These are phyloP conservation scores for Microctenopoma stevenorrisi DNA, from an alignment of 2,797 vertebrate genomes.

Conservation along the genomic window DNA sequence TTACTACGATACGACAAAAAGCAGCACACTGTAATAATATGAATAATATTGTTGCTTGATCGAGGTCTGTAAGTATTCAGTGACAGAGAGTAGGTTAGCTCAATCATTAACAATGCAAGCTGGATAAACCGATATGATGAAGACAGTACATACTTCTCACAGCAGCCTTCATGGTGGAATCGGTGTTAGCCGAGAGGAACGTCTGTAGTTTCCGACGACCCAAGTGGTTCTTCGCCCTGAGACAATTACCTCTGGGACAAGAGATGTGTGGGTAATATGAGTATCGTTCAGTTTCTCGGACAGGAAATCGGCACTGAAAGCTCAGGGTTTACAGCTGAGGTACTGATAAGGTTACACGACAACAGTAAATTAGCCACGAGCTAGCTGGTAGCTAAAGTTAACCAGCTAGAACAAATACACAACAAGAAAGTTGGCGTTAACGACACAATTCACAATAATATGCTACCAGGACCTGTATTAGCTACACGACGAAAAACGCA, in stretches of 20 bases:
- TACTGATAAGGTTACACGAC: conserved; percentile 15
- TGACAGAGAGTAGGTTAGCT: too few relatives aligned
- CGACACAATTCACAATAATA: neutral
- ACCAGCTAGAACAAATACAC: neutral
- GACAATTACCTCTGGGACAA: neutral
- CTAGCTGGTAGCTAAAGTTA: too few relatives aligned
- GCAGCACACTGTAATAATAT: neutral
- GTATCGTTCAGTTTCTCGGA: neutral
- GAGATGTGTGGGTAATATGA: neutral
- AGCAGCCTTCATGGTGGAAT: conserved; percentile 70
- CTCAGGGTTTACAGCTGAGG: conserved; percentile 13
- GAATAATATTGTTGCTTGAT: neutral
- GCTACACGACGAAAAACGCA: neutral
- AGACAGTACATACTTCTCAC: conserved; percentile 73
- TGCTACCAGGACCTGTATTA: accelerated
- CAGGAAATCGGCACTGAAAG: conserved; percentile 3
- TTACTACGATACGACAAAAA: neutral
- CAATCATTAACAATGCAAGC: too few relatives aligned
- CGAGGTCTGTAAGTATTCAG: neutral
- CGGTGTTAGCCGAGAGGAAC: neutral
- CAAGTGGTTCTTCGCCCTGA: conserved; percentile 31
- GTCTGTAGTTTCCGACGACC: neutral
- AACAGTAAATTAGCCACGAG: conserved; percentile 17
- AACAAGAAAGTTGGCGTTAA: neutral
- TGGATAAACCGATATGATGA: neutral